Evolutionary conservation across 2,113 vertebrate genomes (phyloP).

Genomic region (Tenrec ecaudatus): DNA sequence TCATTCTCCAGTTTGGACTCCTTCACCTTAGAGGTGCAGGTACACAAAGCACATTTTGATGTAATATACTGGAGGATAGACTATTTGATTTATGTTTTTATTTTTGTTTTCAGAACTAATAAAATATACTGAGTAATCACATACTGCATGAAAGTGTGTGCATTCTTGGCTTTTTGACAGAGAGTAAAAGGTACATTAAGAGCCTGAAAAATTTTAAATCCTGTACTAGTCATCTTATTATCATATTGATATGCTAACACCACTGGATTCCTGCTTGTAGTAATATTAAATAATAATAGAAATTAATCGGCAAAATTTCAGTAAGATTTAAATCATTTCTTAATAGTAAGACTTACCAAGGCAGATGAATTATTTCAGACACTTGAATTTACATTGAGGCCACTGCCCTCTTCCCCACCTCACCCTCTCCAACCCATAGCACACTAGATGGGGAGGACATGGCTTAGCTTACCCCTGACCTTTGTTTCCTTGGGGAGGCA

Average conservation of each 20-base stretch:
- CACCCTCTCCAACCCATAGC: background rate
- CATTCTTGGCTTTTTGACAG: background rate
- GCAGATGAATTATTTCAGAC: constrained; percentile 46
- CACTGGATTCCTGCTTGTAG: background rate
- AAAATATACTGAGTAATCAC: background rate
- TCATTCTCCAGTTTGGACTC: too few relatives aligned
- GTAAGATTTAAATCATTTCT: constrained; percentile 1
- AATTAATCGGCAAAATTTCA: constrained; percentile 57
- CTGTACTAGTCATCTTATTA: background rate
- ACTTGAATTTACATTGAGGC: background rate
- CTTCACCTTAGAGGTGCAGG: background rate
- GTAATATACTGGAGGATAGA: background rate
- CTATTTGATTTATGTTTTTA: background rate
- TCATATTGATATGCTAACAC: constrained; percentile 20
- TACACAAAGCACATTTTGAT: background rate
- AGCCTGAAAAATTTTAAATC: constrained; percentile 27
- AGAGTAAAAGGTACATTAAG: constrained; percentile 17
- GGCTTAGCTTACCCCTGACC: background rate
- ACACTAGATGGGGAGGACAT: background rate
- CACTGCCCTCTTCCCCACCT: background rate
- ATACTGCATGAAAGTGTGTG: background rate
- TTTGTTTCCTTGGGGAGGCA: background rate
- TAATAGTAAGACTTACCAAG: background rate
- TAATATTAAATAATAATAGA: constrained; percentile 58
- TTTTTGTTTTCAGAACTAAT: background rate